phyloP scores from a whole-genome alignment of 2,797 vertebrate genomes.

The Coreius guichenoti region DNA sequence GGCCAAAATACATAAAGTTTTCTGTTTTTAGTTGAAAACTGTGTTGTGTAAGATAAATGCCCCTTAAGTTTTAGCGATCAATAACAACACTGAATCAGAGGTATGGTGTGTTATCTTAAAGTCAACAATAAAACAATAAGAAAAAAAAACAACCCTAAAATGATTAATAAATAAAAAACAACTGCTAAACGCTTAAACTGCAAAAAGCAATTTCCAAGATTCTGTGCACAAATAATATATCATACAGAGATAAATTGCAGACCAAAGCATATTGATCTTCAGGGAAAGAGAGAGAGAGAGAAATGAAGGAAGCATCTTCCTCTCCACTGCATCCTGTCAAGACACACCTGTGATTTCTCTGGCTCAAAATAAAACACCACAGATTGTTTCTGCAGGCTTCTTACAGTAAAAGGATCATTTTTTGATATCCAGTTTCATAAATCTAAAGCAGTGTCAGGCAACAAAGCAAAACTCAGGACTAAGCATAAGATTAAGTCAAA shows the following conservation, averaged over 20 bases:
- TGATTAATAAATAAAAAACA: neutral
- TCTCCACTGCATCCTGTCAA: constrained; percentile 1
- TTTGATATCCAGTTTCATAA: constrained; percentile 6
- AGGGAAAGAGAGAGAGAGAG: neutral
- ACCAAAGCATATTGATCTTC: constrained; percentile 11
- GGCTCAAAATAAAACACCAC: neutral
- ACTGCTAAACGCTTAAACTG: neutral
- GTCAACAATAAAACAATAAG: neutral
- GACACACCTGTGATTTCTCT: constrained; percentile 20
- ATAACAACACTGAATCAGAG: neutral
- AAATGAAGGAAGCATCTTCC: constrained; percentile 14
- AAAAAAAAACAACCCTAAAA: neutral
- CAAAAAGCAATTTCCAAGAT: neutral
- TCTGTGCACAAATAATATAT: neutral
- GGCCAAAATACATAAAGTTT: neutral
- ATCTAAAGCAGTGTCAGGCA: neutral
- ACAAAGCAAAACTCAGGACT: neutral
- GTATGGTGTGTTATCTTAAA: neutral
- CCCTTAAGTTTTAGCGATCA: neutral
- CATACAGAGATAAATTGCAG: neutral
- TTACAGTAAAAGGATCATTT: constrained; percentile 3
- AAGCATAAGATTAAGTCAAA: constrained; percentile 25
- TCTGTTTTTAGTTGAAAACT: neutral
- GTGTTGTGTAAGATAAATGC: neutral
- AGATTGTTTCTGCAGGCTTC: neutral